Base-by-base conservation (phyloP, 2,888 invertebrate species). In the Muscina levida region DNA sequence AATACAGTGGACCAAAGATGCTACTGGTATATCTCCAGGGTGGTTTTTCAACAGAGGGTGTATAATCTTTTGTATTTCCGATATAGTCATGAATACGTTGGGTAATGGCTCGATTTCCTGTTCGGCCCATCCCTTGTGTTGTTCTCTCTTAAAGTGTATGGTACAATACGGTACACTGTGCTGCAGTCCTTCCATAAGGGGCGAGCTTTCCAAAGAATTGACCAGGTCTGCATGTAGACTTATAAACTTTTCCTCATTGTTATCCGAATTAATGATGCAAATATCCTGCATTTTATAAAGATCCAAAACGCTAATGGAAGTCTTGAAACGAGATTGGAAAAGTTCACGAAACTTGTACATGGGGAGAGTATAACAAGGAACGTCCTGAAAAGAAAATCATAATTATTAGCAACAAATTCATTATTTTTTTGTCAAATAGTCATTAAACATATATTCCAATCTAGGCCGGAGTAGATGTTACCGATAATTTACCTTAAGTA, bases 301-400 rank as follows among this genome's bases (percentile, higher is more conserved):
- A 86, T 94, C 94, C 13, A 94, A 92, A 8, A 94, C 92, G 82
- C 94, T 93, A 44, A 94, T 92, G 2, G 94, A 94, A 66, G 94
- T 93, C 88, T 95, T 93, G 86, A 93, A 95, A n/a, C 96, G 93
- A 78, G 94, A 94, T 89, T 96, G 95, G 87, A 95, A 95, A 85
- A 96, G 92, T 89, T 96, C 95, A 77, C 96, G 93, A 85, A 97
- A 95, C 88, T 95, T 95, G 89, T 95, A 96, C 76, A 97, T 92
- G 5, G 96, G 95, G 84, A 97, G 91, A 79, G 93, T 92, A 88
- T 94, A 93, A 10, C 93, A 93, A 24, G 96, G 95, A 42, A 95
- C 95, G 88, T 96, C 96, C 92, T 94, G 59, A 5, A 59, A 72
- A 0, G 6, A 42, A 62, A 75, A 19, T n/a, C n/a, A n/a, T n/a